Base-by-base conservation (phyloP, 1,140 invertebrate species). In the Leptopilina clavipes region DNA sequence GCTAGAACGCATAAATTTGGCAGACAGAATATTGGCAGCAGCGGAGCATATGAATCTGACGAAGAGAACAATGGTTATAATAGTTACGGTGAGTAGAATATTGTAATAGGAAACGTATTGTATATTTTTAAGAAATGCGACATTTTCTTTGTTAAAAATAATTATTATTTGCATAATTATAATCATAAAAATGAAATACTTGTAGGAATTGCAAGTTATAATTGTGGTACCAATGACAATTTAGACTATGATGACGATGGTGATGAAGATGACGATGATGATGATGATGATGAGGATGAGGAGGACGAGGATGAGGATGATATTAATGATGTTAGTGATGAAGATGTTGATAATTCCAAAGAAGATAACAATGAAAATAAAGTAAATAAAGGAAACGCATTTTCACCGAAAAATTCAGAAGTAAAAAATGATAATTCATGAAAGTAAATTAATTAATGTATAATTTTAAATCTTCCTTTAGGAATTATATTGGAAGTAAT, bases 1-100 rank as follows among this genome's bases (percentile, higher is more conserved):
- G 94, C 95, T 75, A 93, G 94, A 73, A 94, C 91, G 76, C 95
- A 96, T 84, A 96, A 96, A 84, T 97, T 95, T 92, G 96, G 96
- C 5, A 92, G 96, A 48, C 95, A 96, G 90, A 93, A 93, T 83
- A 93, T 94, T 83, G 91, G 91, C n/a, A 91, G 91, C n/a, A 91
- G 91, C 17, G 86, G 84, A 19, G 87, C 85, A 54, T 90, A 89
- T 56, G 90, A 91, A 59, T 90, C 89, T 19, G 86, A 90, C 71
- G 90, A 90, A 48, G 90, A 91, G 54, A 89, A 84, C 54, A 88
- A 90, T 74, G 87, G 86, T 77, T 90, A 89, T 76, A 84, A 89
- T 76, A 84, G 76, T 79, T 87, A 85, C 79, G 84, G 87, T 85
- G 25, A 31, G 25, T 31, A 1, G 5, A 31, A 5, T 31, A 2